Evolutionary conservation across 1,140 invertebrate genomes (phyloP), one percentile per base, ranked within the genome.

Genomic region (Gyrodactylus bullatarudis): DNA sequence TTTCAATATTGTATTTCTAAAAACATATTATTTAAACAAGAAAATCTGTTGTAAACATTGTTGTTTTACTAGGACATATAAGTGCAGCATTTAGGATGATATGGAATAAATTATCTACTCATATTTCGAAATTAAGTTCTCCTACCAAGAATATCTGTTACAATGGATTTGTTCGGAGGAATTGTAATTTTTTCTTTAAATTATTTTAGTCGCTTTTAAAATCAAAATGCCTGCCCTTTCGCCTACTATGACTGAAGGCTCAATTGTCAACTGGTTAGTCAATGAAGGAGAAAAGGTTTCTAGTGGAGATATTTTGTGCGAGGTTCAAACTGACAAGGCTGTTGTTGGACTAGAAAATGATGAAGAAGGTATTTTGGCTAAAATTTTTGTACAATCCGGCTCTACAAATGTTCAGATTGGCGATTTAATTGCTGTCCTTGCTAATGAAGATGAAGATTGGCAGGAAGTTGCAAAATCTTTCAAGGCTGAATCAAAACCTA

Each of bases 391-490:
- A 25, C 22, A 25, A 23, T 20, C 87, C 2, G 88, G 89, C 75
- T 84, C 85, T 0, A 87, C 88, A 79, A 87, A 89, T 77, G 85
- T 93, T 0, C 84, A 86, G 25, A 86, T 95, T 68, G 90, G 89
- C 23, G 85, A 87, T 77, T 77, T 91, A 72, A 87, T 94, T 23
- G 92, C 88, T 76, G 85, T 94, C 68, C 88, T 92, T 78, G 90
- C 91, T 19, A 84, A 86, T 72, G 86, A 88, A 76, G 85, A 87
- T 76, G 84, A 84, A 26, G 87, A 89, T 79, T 85, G 85, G 85
- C 79, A 85, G 77, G 79, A 82, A 86, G 77, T 87, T 81, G 76
- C 79, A 72, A 77, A 82, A 20, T 80, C 79, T 19, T 75, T 74
- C 8, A 75, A 76, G 23, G 73, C 75, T 22, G 75, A 70, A 22